Base-by-base conservation (phyloP, 2,797 vertebrate species). In the Bradypodion ventrale region DNA sequence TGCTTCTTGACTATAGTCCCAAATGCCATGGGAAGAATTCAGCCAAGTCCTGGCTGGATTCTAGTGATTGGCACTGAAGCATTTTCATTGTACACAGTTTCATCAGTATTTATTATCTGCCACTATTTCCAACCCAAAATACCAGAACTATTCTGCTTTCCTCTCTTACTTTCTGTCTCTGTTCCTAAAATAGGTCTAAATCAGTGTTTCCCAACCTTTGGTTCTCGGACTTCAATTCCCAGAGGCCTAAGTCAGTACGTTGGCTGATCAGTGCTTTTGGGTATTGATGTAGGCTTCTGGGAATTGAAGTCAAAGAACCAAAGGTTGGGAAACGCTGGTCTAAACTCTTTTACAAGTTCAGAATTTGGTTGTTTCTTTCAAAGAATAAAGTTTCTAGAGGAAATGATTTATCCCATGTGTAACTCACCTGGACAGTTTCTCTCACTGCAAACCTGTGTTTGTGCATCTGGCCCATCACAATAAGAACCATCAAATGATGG, bases 361-460 rank as follows among this genome's bases (percentile, higher is more conserved):
- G 29, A 78, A 23, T 44, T 23, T 35, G 19, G 32, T 13, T 65
- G 32, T 52, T 32, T 25, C 60, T 77, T 13, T n/a, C 32, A 78
- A 78, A 56, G 52, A 56, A 5, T 7, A 66, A 10, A n/a, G 7
- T 6, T 9, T 32, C 2, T 6, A 8, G 52, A 75, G 42, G 35
- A 65, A 27, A 29, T 2, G 7, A 23, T n/a, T 19, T 7, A 29
- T 59, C 13, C 10, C 37, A 25, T 32, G 7, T 29, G 0, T 21
- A 2, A 78, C 87, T 89, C 83, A 99, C 98, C 97, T 87, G 98
- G 98, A 94, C 99, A 99, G 52, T 84, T 93, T 27, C 93, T 96
- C 90, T 97, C 97, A 83, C 91, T 97, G 96, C 99, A 99, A 73
- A 98, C 94, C 94, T 98, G 97, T 46, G 96, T 96, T 91, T 99